A percentile compares a stretch with the other conserved stretches of the same genome.
Evolutionary conservation across 2,888 invertebrate genomes (phyloP).

Genomic region (Dermolepida albohirtum): DNA sequence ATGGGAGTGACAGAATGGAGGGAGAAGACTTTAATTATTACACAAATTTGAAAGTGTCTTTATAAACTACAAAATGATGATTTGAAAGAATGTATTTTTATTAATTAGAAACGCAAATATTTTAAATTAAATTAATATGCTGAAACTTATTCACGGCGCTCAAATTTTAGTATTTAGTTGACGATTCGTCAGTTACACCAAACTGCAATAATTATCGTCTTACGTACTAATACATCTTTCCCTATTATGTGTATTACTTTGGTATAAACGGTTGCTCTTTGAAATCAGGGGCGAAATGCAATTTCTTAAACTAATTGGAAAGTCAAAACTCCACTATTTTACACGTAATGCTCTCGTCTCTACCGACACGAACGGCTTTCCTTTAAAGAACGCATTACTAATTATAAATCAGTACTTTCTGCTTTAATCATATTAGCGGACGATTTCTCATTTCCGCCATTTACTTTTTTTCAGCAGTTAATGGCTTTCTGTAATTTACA

Average conservation of each 20-base stretch:
- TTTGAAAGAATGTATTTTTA: too few relatives aligned
- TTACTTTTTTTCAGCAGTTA: slow-evolving; percentile 17
- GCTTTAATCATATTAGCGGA: slow-evolving; percentile 50
- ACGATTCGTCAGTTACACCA: too few relatives aligned
- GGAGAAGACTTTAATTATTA: too few relatives aligned
- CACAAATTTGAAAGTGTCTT: too few relatives aligned
- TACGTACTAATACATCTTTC: neutral
- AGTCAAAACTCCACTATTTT: slow-evolving; percentile 59
- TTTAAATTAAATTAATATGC: too few relatives aligned
- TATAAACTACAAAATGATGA: too few relatives aligned
- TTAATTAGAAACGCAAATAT: too few relatives aligned
- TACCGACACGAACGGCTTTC: slow-evolving; percentile 47
- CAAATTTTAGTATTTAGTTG: too few relatives aligned
- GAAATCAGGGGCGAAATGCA: slow-evolving; percentile 50
- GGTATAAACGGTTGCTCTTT: slow-evolving; percentile 13
- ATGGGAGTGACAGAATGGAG: too few relatives aligned
- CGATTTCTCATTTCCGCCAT: slow-evolving; percentile 42
- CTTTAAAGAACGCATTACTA: slow-evolving; percentile 51
- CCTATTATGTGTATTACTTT: neutral
- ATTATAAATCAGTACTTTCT: slow-evolving; percentile 56
- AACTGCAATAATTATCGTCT: slow-evolving; percentile 1
- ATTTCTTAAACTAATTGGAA: slow-evolving; percentile 61
- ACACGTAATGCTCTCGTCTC: slow-evolving; percentile 53
- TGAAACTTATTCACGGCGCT: too few relatives aligned
- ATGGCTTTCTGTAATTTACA: slow-evolving; percentile 22